Evolutionary conservation across 2,888 invertebrate genomes (phyloP).

Genomic region (Oligia latruncula): DNA sequence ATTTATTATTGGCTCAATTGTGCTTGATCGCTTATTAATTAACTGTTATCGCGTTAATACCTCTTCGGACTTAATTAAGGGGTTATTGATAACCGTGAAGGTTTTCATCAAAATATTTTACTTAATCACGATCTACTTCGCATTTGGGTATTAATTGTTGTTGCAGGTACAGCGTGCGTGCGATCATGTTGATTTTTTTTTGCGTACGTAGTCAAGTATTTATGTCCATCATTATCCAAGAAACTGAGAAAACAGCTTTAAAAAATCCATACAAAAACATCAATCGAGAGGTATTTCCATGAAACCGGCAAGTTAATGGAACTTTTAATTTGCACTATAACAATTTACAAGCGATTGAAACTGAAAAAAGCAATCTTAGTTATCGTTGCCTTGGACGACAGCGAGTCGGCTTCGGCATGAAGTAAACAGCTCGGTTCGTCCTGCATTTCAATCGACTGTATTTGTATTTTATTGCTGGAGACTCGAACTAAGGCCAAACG

Average conservation of each 20-base stretch:
- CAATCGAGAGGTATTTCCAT: constrained; percentile 22
- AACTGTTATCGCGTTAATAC: constrained; percentile 78
- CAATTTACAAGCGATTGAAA: constrained; percentile 85
- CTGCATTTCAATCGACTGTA: constrained; percentile 88
- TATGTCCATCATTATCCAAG: neutral
- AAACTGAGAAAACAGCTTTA: neutral
- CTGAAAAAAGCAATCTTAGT: constrained; percentile 88
- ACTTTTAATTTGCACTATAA: constrained; percentile 81
- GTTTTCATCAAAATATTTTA: constrained; percentile 55
- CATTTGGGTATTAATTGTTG: constrained; percentile 28
- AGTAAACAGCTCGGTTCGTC: constrained; percentile 85
- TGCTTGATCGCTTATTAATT: constrained; percentile 75
- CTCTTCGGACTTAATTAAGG: constrained; percentile 73
- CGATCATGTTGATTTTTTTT: neutral
- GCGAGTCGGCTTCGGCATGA: constrained; percentile 76
- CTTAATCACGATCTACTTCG: constrained; percentile 23
- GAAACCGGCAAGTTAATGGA: constrained; percentile 56
- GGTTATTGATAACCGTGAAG: constrained; percentile 69
- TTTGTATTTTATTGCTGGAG: constrained; percentile 88
- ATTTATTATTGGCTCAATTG: constrained; percentile 68
- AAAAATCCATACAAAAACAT: constrained; percentile 20
- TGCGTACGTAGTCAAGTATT: neutral
- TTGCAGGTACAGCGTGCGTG: neutral
- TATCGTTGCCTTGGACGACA: constrained; percentile 81
- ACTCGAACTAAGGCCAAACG: constrained; percentile 76